These are phyloP conservation scores for Sminthurinus signatus DNA, from an alignment of 1,140 invertebrate species.

Conservation along the genomic window DNA sequence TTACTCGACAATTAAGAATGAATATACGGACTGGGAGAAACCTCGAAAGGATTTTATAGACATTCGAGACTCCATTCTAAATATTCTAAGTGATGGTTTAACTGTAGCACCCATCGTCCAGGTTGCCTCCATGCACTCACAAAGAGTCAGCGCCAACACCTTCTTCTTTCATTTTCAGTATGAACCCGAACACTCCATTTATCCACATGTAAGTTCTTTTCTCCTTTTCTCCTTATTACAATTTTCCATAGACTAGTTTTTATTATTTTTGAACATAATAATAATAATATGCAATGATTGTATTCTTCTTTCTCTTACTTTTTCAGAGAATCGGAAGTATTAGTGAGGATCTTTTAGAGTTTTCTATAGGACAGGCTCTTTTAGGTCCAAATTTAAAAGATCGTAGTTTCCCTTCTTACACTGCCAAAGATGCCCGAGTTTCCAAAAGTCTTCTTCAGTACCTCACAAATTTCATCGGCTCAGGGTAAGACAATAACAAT, in stretches of 20 bases:
- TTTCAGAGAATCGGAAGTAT: constrained; percentile 37
- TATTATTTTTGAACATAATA: background rate
- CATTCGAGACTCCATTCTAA: constrained; percentile 64
- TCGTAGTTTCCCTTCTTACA: constrained; percentile 34
- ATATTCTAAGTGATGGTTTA: constrained; percentile 75
- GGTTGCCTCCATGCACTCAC: constrained; percentile 68
- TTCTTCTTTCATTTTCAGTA: constrained; percentile 85
- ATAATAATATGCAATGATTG: background rate
- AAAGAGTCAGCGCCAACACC: constrained; percentile 64
- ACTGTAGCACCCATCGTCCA: constrained; percentile 73
- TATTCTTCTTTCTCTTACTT: background rate
- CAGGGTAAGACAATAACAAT: constrained; percentile 74
- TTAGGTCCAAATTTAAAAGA: constrained; percentile 14
- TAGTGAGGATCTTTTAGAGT: constrained; percentile 39
- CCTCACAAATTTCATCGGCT: constrained; percentile 71
- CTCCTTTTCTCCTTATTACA: background rate
- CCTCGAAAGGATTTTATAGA: constrained; percentile 52
- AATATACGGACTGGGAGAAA: constrained; percentile 88
- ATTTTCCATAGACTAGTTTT: background rate
- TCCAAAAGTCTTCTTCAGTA: constrained; percentile 70
- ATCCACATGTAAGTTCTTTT: constrained; percentile 59
- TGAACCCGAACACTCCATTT: constrained; percentile 64
- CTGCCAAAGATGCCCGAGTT: constrained; percentile 57
- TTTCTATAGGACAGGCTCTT: constrained; percentile 37
- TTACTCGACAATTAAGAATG: constrained; percentile 81